Conservation (phyloP, 2,797 vertebrate species). For the Babyrousa celebensis region DNA sequence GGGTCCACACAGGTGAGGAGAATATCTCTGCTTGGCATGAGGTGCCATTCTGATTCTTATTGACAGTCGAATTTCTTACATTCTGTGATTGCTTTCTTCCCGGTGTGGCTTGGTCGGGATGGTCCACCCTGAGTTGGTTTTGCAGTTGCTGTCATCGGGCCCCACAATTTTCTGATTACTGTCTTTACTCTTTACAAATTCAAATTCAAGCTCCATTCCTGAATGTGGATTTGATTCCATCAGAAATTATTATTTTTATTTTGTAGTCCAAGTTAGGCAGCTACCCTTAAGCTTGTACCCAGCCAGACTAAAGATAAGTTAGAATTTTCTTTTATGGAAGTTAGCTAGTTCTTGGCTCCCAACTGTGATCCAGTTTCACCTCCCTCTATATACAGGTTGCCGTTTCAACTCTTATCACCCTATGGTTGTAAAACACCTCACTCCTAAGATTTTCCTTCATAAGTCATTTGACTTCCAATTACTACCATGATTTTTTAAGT, state of each 20-base stretch:
- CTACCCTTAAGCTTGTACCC: conserved; percentile 8
- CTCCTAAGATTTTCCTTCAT: not conserved
- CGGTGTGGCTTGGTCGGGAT: not conserved
- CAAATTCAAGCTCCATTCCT: conserved; percentile 30
- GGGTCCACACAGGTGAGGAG: too few species aligned
- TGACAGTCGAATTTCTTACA: not conserved
- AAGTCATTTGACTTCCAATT: conserved; percentile 41
- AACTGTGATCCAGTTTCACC: not conserved
- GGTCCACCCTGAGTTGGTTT: not conserved
- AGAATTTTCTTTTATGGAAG: not conserved
- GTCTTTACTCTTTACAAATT: conserved; percentile 36
- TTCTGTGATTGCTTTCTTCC: not conserved
- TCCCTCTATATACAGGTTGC: not conserved
- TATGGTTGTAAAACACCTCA: conserved; percentile 4
- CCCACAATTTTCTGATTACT: conserved; percentile 16
- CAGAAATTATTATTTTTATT: conserved; percentile 52
- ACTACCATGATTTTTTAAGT: not conserved
- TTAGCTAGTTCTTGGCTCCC: conserved; percentile 5
- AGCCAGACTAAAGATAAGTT: not conserved
- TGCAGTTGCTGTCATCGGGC: not conserved
- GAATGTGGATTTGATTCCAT: conserved; percentile 20
- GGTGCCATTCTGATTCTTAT: not conserved
- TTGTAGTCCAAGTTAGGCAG: not conserved
- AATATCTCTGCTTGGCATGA: too few species aligned
- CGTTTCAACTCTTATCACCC: not conserved